Conservation (phyloP, 2,888 invertebrate species). For the Agrypnus murinus region DNA sequence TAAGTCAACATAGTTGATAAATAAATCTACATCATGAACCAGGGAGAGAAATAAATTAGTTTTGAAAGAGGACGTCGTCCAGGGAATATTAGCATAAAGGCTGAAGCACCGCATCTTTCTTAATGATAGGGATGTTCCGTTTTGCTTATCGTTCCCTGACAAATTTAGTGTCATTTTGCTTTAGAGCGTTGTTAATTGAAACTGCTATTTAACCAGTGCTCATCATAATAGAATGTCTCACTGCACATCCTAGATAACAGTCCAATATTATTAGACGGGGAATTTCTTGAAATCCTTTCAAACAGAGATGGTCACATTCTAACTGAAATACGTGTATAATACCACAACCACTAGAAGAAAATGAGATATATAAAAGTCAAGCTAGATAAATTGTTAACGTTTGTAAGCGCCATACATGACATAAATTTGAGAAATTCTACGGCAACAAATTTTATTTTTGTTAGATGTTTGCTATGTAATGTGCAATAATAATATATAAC, state of each 20-base stretch:
- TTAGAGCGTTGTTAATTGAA: slow-evolving; percentile 61
- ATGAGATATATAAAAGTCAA: slow-evolving; percentile 68
- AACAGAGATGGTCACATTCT: slow-evolving; percentile 57
- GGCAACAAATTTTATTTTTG: slow-evolving; percentile 51
- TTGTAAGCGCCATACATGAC: slow-evolving; percentile 64
- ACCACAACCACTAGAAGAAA: slow-evolving; percentile 64
- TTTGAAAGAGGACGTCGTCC: slow-evolving; percentile 20
- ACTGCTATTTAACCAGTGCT: slow-evolving; percentile 61
- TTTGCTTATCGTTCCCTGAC: slow-evolving; percentile 56
- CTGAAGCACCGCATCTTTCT: slow-evolving; percentile 28
- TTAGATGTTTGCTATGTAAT: slow-evolving; percentile 48
- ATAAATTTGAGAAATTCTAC: slow-evolving; percentile 49
- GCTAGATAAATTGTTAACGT: slow-evolving; percentile 68
- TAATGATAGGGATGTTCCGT: slow-evolving; percentile 38
- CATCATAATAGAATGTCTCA: slow-evolving; percentile 57
- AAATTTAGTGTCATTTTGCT: slow-evolving; percentile 55
- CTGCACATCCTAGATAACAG: slow-evolving; percentile 61
- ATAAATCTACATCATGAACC: not conserved
- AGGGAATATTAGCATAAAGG: slow-evolving; percentile 29
- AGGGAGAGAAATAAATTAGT: slow-evolving; percentile 23
- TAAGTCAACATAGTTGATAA: not conserved
- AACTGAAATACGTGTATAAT: slow-evolving; percentile 56
- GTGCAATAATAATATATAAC: slow-evolving; percentile 53
- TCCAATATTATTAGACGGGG: slow-evolving; percentile 52
- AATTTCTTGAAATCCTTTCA: slow-evolving; percentile 48